Evolutionary conservation across 1,140 invertebrate genomes (phyloP).

Genomic region (Gerris buenoi): DNA sequence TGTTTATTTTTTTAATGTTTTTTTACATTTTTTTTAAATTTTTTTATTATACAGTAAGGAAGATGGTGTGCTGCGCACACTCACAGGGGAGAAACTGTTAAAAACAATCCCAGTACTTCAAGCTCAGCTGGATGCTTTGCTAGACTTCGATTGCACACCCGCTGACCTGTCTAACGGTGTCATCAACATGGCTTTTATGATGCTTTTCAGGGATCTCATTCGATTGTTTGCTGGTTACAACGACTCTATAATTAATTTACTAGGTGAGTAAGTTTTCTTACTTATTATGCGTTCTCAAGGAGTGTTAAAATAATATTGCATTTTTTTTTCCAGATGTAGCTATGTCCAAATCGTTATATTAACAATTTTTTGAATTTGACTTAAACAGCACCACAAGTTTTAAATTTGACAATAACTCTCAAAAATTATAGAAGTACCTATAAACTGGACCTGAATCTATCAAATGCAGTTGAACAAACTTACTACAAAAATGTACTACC

Average conservation of each 20-base stretch:
- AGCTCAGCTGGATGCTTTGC: conserved; percentile 80
- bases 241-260: conserved; percentile 96
- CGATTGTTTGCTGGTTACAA: conserved; percentile 98
- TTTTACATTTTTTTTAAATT: not conserved
- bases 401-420: too few relatives aligned
- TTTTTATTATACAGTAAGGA: conserved; percentile 54
- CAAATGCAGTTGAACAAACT: too few relatives aligned
- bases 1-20: too few relatives aligned
- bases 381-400: too few relatives aligned
- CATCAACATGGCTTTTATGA: conserved; percentile 96
- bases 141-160: conserved; percentile 94
- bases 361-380: too few relatives aligned
- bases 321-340: too few relatives aligned
- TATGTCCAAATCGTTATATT: too few relatives aligned
- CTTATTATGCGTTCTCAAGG: too few relatives aligned
- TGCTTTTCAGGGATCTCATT: conserved; percentile 96
- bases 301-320: too few relatives aligned
- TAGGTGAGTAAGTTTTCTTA: conserved; percentile 48
- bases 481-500: too few relatives aligned
- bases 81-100: conserved; percentile 92
- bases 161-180: conserved; percentile 96
- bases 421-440: too few relatives aligned
- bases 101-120: conserved; percentile 94
- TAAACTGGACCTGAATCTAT: too few relatives aligned
- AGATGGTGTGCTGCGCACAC: conserved; percentile 88